A percentile compares a stretch with the other conserved stretches of the same genome.
Conservation (phyloP, 2,888 invertebrate genomes). For the Chydorus sphaericus region DNA sequence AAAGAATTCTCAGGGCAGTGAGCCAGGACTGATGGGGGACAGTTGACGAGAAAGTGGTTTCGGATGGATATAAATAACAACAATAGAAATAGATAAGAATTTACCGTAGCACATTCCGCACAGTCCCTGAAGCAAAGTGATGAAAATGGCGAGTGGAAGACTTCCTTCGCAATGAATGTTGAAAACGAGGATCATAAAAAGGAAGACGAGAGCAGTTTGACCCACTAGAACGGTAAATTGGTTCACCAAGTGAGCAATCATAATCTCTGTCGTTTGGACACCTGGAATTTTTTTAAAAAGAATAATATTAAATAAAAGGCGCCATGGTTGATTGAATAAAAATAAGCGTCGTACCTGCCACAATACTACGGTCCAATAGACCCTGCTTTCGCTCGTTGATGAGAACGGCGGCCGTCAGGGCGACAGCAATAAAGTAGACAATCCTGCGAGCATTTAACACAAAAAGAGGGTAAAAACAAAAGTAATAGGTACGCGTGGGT, state of each 20-base stretch:
- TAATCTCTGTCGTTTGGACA: slow-evolving; percentile 76
- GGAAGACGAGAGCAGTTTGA: slow-evolving; percentile 74
- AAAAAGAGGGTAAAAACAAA: background rate
- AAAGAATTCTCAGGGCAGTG: no score
- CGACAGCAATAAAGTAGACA: slow-evolving; percentile 33
- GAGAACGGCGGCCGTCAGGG: slow-evolving; percentile 30
- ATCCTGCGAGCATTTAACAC: slow-evolving; percentile 23
- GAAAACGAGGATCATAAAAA: slow-evolving; percentile 83
- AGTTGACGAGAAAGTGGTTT: no score
- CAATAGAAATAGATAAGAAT: slow-evolving; percentile 22
- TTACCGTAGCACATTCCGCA: slow-evolving; percentile 94
- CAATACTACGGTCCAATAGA: slow-evolving; percentile 30
- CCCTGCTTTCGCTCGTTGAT: slow-evolving; percentile 27
- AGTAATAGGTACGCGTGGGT: background rate
- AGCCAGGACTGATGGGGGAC: background rate
- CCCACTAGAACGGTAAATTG: slow-evolving; percentile 92
- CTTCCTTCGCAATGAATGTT: slow-evolving; percentile 81
- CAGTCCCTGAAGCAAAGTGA: slow-evolving; percentile 77
- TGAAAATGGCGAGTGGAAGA: slow-evolving; percentile 62
- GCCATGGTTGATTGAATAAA: no score
- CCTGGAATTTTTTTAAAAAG: no score
- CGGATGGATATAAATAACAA: no score
- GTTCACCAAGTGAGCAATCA: slow-evolving; percentile 83
- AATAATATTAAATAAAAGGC: background rate
- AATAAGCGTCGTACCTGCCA: slow-evolving; percentile 25